Percentiles rank a stretch among this genome's conserved stretches.
These are phyloP conservation scores for Saccopteryx leptura DNA, from an alignment of 2,113 vertebrate genomes.

Conservation along the genomic window DNA sequence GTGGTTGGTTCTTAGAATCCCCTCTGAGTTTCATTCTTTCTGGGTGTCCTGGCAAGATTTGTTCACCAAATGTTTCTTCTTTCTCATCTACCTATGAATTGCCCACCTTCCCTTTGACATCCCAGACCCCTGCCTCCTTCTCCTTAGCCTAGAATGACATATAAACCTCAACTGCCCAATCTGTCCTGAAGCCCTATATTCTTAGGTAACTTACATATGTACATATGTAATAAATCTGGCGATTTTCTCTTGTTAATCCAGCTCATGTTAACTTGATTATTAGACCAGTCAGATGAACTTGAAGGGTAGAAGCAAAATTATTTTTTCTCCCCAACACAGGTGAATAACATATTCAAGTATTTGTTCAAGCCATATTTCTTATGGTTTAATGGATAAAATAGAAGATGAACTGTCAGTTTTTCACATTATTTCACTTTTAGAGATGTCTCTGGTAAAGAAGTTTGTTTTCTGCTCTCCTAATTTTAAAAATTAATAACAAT, in stretches of 20 bases:
- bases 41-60: background rate
- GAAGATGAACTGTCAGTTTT: background rate
- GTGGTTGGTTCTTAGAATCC: background rate
- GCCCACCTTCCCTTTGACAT: background rate
- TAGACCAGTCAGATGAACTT: background rate
- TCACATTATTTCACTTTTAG: conserved; percentile 24
- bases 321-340: background rate
- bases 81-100: background rate
- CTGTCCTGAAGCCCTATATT: background rate
- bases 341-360: background rate
- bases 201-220: background rate
- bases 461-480: conserved; percentile 29
- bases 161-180: background rate
- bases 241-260: background rate
- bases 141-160: no score
- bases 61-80: background rate
- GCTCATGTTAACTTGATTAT: background rate
- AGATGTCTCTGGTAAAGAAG: conserved; percentile 49
- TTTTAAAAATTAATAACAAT: conserved; percentile 35
- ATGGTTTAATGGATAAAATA: background rate
- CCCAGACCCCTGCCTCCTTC: background rate
- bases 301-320: background rate
- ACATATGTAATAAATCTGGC: background rate
- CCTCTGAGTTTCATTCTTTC: background rate
- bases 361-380: background rate